A percentile compares a stretch with the other conserved stretches of the same genome.
These are phyloP conservation scores for Oreochromis niloticus DNA, from an alignment of 2,113 vertebrate species.

Conservation along the genomic window DNA sequence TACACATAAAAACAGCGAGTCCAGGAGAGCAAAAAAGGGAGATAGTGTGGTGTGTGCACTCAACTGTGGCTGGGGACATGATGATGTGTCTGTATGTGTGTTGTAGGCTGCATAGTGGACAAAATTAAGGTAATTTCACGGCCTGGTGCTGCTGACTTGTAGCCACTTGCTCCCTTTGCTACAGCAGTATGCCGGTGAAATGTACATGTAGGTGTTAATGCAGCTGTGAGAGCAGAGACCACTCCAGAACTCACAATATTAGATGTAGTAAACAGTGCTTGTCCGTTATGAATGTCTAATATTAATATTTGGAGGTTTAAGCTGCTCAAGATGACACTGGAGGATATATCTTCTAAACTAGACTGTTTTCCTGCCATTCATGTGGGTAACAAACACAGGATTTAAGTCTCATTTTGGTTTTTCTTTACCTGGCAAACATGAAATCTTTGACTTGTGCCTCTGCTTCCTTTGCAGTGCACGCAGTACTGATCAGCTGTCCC, in stretches of 20 bases:
- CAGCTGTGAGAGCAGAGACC: background rate
- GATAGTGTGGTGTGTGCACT: background rate
- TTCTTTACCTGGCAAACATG: background rate
- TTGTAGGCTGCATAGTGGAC: constrained; percentile 61
- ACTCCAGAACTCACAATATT: background rate
- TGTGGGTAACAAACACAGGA: background rate
- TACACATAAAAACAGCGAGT: background rate
- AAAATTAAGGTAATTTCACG: constrained; percentile 71
- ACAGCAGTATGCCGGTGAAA: background rate
- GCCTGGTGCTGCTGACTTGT: constrained; percentile 56
- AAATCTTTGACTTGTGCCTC: background rate
- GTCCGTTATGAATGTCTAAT: background rate
- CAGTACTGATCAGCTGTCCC: background rate
- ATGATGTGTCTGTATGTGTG: background rate
- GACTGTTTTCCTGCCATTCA: background rate
- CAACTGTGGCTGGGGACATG: background rate
- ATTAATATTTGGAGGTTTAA: background rate
- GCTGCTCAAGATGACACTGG: background rate
- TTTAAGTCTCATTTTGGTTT: background rate
- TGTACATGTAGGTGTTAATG: background rate
- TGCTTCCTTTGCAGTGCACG: background rate
- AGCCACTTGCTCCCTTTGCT: background rate
- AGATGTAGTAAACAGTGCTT: background rate
- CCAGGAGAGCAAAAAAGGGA: background rate
- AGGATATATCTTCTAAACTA: background rate